Percentiles rank a stretch among this genome's conserved stretches.
Evolutionary conservation across 2,113 vertebrate genomes (phyloP).

Genomic region (Balaeniceps rex): DNA sequence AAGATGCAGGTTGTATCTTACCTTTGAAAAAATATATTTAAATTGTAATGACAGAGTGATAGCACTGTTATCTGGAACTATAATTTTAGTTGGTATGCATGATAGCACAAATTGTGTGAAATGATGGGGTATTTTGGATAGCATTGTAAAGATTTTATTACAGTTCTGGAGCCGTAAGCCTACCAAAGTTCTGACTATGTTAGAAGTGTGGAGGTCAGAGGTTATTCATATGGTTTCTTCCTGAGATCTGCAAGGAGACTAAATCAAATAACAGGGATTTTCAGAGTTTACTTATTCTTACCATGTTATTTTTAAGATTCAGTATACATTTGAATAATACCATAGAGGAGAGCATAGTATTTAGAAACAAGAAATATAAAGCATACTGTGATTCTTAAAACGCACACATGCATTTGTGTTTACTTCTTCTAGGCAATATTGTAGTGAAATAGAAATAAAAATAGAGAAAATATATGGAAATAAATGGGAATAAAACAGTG

Average conservation of each 20-base stretch:
- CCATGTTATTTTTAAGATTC: constrained; percentile 15
- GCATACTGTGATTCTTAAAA: constrained; percentile 13
- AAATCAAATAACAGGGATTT: constrained; percentile 51
- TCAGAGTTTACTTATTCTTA: constrained; percentile 35
- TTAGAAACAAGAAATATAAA: constrained; percentile 33
- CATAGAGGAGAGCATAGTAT: constrained; percentile 3
- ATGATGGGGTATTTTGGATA: constrained; percentile 54
- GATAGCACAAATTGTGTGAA: constrained; percentile 41
- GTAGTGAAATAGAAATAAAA: background rate
- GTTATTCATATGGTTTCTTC: constrained; percentile 26
- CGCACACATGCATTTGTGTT: background rate
- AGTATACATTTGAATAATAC: background rate
- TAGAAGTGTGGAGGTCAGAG: background rate
- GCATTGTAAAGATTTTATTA: constrained; percentile 35
- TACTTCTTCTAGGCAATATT: background rate
- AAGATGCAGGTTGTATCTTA: background rate
- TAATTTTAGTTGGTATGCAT: constrained; percentile 28
- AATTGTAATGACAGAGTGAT: constrained; percentile 28
- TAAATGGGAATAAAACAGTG: constrained; percentile 19
- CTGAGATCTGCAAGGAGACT: constrained; percentile 16
- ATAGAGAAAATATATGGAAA: background rate
- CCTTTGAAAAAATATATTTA: constrained; percentile 32
- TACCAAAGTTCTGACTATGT: background rate
- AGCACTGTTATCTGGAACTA: constrained; percentile 50
- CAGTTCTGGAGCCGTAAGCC: background rate